These are phyloP conservation scores for Lapara coniferarum DNA, from an alignment of 2,888 invertebrate species.

Conservation along the genomic window DNA sequence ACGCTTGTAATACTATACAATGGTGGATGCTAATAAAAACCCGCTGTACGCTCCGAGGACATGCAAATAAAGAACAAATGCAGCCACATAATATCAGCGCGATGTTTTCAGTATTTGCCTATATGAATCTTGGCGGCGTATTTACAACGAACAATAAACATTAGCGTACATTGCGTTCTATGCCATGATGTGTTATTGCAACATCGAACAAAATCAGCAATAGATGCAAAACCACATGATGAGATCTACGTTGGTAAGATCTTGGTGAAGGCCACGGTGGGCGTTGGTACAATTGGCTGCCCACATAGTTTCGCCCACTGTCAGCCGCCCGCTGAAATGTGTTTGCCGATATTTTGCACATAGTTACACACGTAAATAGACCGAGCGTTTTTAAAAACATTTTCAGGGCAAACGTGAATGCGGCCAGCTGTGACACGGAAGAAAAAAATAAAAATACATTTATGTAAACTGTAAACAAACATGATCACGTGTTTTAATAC, in stretches of 20 bases:
- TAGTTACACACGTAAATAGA: conserved; percentile 18
- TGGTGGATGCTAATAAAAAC: conserved; percentile 23
- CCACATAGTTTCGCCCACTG: conserved; percentile 55
- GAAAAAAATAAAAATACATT: not conserved
- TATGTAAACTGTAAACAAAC: no score
- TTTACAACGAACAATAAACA: conserved; percentile 4
- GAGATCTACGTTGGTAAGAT: conserved; percentile 29
- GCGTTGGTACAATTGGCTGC: conserved; percentile 52
- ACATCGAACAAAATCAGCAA: conserved; percentile 32
- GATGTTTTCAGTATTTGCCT: conserved; percentile 2
- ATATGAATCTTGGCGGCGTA: not conserved
- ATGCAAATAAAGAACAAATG: conserved; percentile 33
- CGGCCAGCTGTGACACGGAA: not conserved
- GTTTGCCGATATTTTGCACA: conserved; percentile 22
- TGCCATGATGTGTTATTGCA: not conserved
- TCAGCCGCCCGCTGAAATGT: conserved; percentile 51
- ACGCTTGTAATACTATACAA: conserved; percentile 10
- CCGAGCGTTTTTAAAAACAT: conserved; percentile 8
- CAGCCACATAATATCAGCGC: not conserved
- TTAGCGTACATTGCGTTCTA: conserved; percentile 9
- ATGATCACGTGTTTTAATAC: no score
- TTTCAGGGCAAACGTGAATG: not conserved
- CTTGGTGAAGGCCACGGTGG: conserved; percentile 43
- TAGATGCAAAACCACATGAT: conserved; percentile 34
- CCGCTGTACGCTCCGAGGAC: conserved; percentile 29